Percentiles rank a stretch among this genome's conserved stretches.
These are phyloP conservation scores for Carettochelys insculpta DNA, from an alignment of 2,113 vertebrate species.

Conservation along the genomic window DNA sequence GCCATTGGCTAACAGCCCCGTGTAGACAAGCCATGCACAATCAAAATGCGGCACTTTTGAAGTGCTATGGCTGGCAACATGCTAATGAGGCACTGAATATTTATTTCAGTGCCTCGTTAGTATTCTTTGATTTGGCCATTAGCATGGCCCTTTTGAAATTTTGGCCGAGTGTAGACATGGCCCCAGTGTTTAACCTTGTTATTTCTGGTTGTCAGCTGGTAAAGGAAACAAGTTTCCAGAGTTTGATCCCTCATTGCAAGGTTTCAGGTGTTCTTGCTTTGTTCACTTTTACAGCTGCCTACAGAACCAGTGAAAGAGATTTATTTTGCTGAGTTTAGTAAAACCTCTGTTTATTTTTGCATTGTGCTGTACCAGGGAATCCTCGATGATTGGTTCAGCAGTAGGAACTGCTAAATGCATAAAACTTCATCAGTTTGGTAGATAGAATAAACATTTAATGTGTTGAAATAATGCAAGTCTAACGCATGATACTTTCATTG, in stretches of 20 bases:
- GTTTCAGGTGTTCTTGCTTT: slow-evolving; percentile 10
- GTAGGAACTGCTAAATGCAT: background rate
- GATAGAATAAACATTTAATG: background rate
- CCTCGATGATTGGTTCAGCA: background rate
- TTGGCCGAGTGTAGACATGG: too few relatives aligned
- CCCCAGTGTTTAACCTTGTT: slow-evolving; percentile 15
- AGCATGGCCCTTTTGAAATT: too few relatives aligned
- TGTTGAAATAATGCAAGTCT: background rate
- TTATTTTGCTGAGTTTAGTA: background rate
- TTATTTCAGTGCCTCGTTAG: too few relatives aligned
- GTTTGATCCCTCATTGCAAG: background rate
- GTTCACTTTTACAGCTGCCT: background rate
- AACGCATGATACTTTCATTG: background rate
- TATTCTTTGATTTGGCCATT: too few relatives aligned
- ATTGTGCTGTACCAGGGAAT: background rate
- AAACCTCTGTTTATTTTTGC: background rate
- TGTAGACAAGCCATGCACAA: too few relatives aligned
- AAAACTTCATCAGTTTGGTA: background rate
- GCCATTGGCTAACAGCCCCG: too few relatives aligned
- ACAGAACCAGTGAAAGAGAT: background rate
- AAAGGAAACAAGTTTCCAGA: background rate
- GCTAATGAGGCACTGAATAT: too few relatives aligned
- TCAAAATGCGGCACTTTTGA: too few relatives aligned
- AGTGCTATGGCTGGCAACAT: too few relatives aligned
- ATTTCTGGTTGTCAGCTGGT: background rate